Evolutionary conservation across 2,113 vertebrate genomes (phyloP).

Genomic region (Barnardius zonarius): DNA sequence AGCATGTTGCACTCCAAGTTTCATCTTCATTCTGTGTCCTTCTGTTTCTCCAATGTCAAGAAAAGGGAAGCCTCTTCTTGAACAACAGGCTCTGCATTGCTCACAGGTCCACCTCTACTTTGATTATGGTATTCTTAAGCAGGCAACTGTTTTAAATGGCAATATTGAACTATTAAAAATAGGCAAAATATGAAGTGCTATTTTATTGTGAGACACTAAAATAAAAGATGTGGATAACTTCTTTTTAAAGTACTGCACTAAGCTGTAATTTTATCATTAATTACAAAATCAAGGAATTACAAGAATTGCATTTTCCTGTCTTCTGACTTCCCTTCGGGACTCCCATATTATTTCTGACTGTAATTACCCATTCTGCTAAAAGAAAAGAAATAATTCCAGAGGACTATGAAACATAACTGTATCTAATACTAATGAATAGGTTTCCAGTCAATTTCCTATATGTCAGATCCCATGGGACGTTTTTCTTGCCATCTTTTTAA

Average conservation of each 20-base stretch:
- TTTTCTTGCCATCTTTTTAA: not conserved
- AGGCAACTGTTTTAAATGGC: not conserved
- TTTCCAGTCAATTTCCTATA: not conserved
- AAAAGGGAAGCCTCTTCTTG: not conserved
- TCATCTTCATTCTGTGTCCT: not conserved
- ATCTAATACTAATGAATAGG: not conserved
- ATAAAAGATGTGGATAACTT: not conserved
- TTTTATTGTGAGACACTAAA: not conserved
- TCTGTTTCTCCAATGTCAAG: not conserved
- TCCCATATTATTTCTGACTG: conserved; percentile 7
- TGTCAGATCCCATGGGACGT: not conserved
- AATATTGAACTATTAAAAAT: not conserved
- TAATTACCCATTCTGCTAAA: conserved; percentile 17
- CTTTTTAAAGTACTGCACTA: not conserved
- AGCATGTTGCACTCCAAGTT: not conserved
- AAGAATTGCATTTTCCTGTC: not conserved
- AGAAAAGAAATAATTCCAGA: conserved; percentile 16
- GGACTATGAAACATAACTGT: not conserved
- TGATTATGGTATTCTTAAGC: not conserved
- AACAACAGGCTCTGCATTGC: not conserved
- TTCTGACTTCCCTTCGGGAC: not conserved
- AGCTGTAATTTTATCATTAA: not conserved
- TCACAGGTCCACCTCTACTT: not conserved
- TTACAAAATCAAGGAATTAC: not conserved
- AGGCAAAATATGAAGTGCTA: not conserved